Conservation (phyloP, 2,888 invertebrate species). For the Noctua fimbriata region DNA sequence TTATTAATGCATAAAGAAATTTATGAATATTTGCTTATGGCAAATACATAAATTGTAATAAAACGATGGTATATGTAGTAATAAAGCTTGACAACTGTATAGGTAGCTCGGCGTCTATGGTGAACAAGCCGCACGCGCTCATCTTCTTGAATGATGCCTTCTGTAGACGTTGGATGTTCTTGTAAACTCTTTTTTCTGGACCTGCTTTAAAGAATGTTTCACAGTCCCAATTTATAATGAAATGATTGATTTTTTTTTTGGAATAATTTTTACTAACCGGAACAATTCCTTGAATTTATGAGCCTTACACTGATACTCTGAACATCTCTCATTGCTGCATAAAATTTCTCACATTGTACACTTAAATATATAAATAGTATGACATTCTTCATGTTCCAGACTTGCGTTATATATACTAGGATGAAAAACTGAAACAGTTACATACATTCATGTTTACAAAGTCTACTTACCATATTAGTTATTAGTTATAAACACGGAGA, state of each 20-base stretch:
- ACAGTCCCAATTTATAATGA: not conserved
- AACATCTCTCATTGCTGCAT: constrained; percentile 29
- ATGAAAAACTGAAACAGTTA: constrained; percentile 6
- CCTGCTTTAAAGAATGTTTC: not conserved
- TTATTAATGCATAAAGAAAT: no score
- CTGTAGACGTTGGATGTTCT: constrained; percentile 17
- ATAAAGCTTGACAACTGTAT: constrained; percentile 21
- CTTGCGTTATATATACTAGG: not conserved
- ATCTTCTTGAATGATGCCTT: constrained; percentile 16
- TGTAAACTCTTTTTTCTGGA: not conserved
- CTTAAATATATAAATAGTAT: constrained; percentile 14
- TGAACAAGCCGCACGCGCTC: constrained; percentile 13
- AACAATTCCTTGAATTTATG: constrained; percentile 5
- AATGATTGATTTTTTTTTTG: not conserved
- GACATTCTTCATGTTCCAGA: constrained; percentile 16
- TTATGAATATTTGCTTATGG: not conserved
- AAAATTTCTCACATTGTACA: constrained; percentile 36
- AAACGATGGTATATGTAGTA: constrained; percentile 7
- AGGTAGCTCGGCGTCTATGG: not conserved
- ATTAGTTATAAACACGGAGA: no score
- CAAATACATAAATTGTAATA: constrained; percentile 23
- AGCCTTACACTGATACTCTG: constrained; percentile 9
- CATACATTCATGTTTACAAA: not conserved
- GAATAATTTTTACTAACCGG: not conserved
- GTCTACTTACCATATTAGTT: not conserved